Base-by-base conservation (phyloP, 2,113 vertebrate genomes). In the Clupea harengus region DNA sequence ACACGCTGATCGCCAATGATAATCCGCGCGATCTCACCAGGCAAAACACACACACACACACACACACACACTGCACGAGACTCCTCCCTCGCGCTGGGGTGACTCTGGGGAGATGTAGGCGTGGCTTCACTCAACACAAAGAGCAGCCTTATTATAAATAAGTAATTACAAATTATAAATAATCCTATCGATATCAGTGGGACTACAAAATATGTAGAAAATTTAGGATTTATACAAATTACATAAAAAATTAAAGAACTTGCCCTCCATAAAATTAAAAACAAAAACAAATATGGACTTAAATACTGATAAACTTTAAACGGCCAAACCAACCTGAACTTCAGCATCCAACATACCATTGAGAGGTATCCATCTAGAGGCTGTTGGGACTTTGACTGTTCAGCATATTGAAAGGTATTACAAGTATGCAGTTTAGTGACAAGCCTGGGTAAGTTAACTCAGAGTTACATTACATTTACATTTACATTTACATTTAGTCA, bases 71-170 rank as follows among this genome's bases (percentile, higher is more conserved):
- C 60, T 10, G 60, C 60, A 28, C n/a, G 60, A 67, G 60, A 28
- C 60, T 67, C 60, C 60, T n/a, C 86, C 83, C 86, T 52, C 54
- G 57, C 39, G 45, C 60, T 67, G 60, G 60, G 60, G 60, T 67
- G 32, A 64, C 45, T 64, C 81, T 72, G 80, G 46, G 57, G 57
- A n/a, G 85, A 47, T 39, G 20, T 28, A 9, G 18, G 52, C 54
- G 6, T 20, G 22, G 57, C 7, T 67, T 67, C n/a, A n/a, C 11
- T 3, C 60, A 67, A n/a, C 2, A 67, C 72, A 85, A 20, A 49
- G 20, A 81, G n/a, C 57, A n/a, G 22, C 54, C 60, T 25, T 25
- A 25, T 25, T 25, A 67, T 67, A 67, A 25, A 67, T 25, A 64
- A 64, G 57, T 64, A 67, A 67, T 67, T 67, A 25, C 60, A 25